These are phyloP conservation scores for Scaptodrosophila lebanonensis DNA, from an alignment of 1,140 invertebrate species.

Conservation along the genomic window DNA sequence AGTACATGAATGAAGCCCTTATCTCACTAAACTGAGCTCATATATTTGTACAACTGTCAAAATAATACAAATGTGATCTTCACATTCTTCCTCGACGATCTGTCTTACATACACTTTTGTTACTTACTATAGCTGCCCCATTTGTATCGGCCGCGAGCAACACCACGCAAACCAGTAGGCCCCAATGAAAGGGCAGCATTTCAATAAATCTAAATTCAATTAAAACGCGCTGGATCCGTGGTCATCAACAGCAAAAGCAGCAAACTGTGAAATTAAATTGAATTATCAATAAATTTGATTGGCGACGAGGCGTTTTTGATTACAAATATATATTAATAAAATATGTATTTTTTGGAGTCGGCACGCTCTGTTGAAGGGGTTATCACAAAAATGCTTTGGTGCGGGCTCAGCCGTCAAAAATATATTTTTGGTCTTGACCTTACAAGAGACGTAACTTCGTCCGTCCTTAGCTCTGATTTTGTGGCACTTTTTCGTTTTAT, in stretches of 20 bases:
- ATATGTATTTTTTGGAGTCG: slow-evolving; percentile 10
- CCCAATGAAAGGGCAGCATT: slow-evolving; percentile 75
- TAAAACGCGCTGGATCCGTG: slow-evolving; percentile 34
- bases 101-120: slow-evolving; percentile 46
- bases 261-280: slow-evolving; percentile 45
- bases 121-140: slow-evolving; percentile 73
- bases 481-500: no score
- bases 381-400: slow-evolving; percentile 42
- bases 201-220: slow-evolving; percentile 57
- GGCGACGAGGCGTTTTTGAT: no score
- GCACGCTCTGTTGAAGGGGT: no score
- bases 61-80: slow-evolving; percentile 16
- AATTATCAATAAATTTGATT: slow-evolving; percentile 55
- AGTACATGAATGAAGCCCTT: slow-evolving; percentile 23
- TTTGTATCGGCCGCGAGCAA: slow-evolving; percentile 53
- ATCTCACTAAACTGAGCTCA: slow-evolving; percentile 48
- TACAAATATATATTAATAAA: slow-evolving; percentile 14
- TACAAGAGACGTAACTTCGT: no score
- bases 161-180: slow-evolving; percentile 57
- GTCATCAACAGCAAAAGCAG: slow-evolving; percentile 50
- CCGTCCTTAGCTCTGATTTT: no score
- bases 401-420: no score
- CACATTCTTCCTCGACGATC: neutral
- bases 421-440: no score
- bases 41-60: slow-evolving; percentile 48